Percentiles rank a stretch among this genome's conserved stretches.
Evolutionary conservation across 2,888 invertebrate genomes (phyloP).

Genomic region (Drosophila anomelani): DNA sequence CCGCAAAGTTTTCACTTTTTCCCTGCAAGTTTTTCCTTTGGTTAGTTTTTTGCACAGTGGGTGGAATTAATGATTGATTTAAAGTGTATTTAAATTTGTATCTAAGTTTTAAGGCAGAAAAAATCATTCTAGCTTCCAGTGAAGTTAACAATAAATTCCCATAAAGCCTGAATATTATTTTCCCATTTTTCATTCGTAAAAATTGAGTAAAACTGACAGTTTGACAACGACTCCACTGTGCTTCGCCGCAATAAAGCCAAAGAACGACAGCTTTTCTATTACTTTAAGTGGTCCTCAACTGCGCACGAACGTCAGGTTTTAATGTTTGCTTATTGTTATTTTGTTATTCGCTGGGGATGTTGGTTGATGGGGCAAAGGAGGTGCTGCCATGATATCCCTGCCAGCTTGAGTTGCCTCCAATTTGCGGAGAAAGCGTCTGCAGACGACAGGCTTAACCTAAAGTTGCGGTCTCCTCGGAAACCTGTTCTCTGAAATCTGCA

Average conservation of each 20-base stretch:
- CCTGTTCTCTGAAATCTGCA: conserved; percentile 39
- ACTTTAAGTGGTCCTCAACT: conserved; percentile 53
- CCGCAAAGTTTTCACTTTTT: conserved; percentile 26
- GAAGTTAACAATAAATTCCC: not conserved
- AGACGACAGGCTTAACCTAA: conserved; percentile 56
- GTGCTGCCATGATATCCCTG: conserved; percentile 7
- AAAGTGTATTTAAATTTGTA: not conserved
- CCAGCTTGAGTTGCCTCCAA: conserved; percentile 16
- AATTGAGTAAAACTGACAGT: not conserved
- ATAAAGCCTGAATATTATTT: not conserved
- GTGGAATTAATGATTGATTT: no score
- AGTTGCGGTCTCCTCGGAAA: conserved; percentile 40
- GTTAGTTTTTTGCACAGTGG: conserved; percentile 9
- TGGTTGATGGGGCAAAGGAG: not conserved
- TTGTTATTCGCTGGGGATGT: conserved; percentile 5
- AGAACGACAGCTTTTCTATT: conserved; percentile 45
- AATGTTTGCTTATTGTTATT: conserved; percentile 39
- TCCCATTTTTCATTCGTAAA: not conserved
- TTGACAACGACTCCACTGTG: not conserved
- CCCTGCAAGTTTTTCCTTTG: conserved; percentile 20
- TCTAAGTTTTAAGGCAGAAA: not conserved
- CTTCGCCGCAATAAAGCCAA: conserved; percentile 8
- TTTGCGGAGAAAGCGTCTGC: conserved; percentile 29
- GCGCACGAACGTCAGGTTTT: conserved; percentile 35
- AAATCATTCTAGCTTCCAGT: not conserved